Evolutionary conservation across 2,113 vertebrate species (phyloP).

Genomic region (Rhea americana): DNA sequence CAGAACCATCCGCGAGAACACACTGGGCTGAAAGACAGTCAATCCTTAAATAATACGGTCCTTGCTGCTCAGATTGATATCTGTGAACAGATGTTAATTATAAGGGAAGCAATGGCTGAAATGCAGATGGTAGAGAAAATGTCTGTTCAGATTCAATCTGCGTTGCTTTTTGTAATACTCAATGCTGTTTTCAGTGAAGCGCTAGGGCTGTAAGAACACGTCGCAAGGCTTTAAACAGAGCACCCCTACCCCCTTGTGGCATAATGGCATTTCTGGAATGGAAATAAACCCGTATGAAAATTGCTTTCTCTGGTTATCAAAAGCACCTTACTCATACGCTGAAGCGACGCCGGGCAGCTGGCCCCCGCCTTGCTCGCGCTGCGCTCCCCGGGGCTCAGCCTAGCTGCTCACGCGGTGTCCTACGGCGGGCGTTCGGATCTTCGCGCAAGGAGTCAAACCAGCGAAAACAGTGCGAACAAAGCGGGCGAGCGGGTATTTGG

Average conservation of each 20-base stretch:
- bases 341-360: not conserved
- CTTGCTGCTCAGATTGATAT: conserved; percentile 62
- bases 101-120: conserved; percentile 63
- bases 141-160: conserved; percentile 56
- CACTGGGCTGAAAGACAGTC: conserved; percentile 42
- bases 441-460: not conserved
- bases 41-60: conserved; percentile 42
- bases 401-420: not conserved
- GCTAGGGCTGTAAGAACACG: not conserved
- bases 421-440: not conserved
- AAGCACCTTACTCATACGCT: conserved; percentile 24
- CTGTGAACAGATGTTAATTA: conserved; percentile 73
- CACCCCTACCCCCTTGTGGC: conserved; percentile 81
- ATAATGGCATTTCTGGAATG: conserved; percentile 61
- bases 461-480: not conserved
- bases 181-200: not conserved
- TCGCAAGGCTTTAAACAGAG: conserved; percentile 66
- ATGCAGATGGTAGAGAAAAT: conserved; percentile 61
- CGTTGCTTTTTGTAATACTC: conserved; percentile 2
- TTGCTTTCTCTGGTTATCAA: conserved; percentile 1
- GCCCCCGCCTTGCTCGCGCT: not conserved
- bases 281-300: conserved; percentile 36
- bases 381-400: not conserved
- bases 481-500: not conserved
- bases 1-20: conserved; percentile 55